Percentiles rank a stretch among this genome's conserved stretches.
These are phyloP conservation scores for Mus caroli DNA, from an alignment of 2,797 vertebrate species.

Conservation along the genomic window DNA sequence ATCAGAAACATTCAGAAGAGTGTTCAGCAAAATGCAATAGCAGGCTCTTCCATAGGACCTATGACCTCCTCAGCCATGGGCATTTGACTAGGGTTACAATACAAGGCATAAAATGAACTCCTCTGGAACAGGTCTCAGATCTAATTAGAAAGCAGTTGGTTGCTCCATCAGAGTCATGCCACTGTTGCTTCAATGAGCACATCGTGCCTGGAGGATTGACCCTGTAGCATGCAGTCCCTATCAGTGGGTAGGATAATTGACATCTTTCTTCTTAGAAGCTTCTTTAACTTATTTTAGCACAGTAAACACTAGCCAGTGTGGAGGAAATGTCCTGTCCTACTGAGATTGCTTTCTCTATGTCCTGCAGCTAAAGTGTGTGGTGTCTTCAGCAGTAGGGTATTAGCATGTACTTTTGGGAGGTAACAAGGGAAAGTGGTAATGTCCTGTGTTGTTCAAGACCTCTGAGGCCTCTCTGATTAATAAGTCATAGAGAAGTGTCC, in stretches of 20 bases:
- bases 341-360: background rate
- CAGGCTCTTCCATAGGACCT: background rate
- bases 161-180: background rate
- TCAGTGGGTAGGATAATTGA: too few relatives aligned
- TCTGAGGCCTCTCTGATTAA: background rate
- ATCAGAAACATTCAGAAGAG: background rate
- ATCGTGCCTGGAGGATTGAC: background rate
- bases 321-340: background rate
- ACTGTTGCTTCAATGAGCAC: too few relatives aligned
- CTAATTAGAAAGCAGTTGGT: background rate
- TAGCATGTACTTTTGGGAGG: background rate
- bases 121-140: background rate
- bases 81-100: background rate
- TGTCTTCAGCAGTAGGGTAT: background rate
- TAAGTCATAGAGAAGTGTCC: background rate
- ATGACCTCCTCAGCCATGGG: background rate
- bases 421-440: background rate
- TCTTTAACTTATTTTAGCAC: background rate
- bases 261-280: background rate
- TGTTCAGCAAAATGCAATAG: background rate
- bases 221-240: background rate
- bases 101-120: background rate
- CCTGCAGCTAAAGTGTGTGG: background rate
- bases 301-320: background rate
- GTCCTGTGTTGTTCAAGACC: background rate